phyloP scores from a whole-genome alignment of 1,140 invertebrate genomes.

The Procambarus clarkii region DNA sequence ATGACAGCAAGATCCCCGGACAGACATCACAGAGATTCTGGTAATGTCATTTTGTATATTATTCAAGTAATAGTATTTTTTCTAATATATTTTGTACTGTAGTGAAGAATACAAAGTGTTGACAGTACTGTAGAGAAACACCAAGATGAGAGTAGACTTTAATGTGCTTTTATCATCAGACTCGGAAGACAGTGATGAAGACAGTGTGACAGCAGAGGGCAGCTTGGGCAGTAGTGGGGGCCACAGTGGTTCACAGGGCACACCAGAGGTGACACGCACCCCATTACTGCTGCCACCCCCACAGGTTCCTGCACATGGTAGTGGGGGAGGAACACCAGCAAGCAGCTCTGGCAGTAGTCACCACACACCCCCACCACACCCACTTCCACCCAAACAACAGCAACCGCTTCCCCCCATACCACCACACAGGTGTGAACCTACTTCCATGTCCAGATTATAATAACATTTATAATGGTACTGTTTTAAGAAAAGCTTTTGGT shows the following conservation, averaged over 20 bases:
- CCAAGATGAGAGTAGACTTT: too few relatives aligned
- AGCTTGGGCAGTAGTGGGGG: slow-evolving; percentile 69
- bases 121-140: too few relatives aligned
- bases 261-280: slow-evolving; percentile 66
- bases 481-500: too few relatives aligned
- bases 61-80: too few relatives aligned
- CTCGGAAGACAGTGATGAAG: slow-evolving; percentile 72
- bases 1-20: slow-evolving; percentile 90
- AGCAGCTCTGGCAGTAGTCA: slow-evolving; percentile 66
- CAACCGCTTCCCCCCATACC: slow-evolving; percentile 71
- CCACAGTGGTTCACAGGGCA: slow-evolving; percentile 69
- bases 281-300: slow-evolving; percentile 55
- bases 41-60: slow-evolving; percentile 74
- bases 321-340: slow-evolving; percentile 51
- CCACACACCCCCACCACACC: slow-evolving; percentile 53
- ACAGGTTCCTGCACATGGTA: slow-evolving; percentile 55
- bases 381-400: slow-evolving; percentile 62
- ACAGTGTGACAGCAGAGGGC: slow-evolving; percentile 71
- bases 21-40: slow-evolving; percentile 87
- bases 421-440: slow-evolving; percentile 61
- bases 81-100: too few relatives aligned
- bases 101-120: too few relatives aligned
- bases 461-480: too few relatives aligned
- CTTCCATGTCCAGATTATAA: too few relatives aligned
- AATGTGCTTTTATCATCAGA: slow-evolving; percentile 26